Base-by-base conservation (phyloP, 2,797 vertebrate species). In the Toxotes lorentzi region DNA sequence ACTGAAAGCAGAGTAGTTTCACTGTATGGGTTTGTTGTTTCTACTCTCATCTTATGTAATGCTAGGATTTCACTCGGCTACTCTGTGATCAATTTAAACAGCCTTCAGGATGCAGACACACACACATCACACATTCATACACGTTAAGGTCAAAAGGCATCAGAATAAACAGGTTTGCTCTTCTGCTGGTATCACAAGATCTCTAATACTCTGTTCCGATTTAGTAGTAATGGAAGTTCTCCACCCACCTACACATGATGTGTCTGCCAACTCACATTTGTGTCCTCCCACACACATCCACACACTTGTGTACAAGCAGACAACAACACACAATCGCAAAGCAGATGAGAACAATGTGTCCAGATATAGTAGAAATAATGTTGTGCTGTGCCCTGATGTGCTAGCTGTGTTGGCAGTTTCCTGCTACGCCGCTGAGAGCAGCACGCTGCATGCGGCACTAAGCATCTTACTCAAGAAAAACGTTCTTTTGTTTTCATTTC, bases 251-350 rank as follows among this genome's bases (percentile, higher is more conserved):
- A 73, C 81, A 78, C 68, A 59, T 56, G 68, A 83, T 73, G 50
- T 66, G 66, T 88, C 85, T 87, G 79, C 88, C 90, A 88, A 70
- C 70, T 86, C 79, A 85, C 85, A 87, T 65, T 78, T 70, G 51
- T 83, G 78, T 56, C 72, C 70, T 79, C 58, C 78, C 48, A 45
- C 73, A 56, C 60, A 78, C 64, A 14, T 38, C 59, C 76, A 62
- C 68, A 60, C 78, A 75, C 73, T 62, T 68, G 73, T 50, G 41
- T 71, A 53, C 54, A 59, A 62, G 66, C 57, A 85, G 8, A 76
- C 73, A 51, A 30, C 27, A 16, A 67, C 72, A 73, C 4, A 19
- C 45, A 67, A 71, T 64, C 66, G 80, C 72, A 82, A 21, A 61
- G 45, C 63, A 80, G 66, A 83, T 59, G 76, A 73, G 73, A 89